These are phyloP conservation scores for Gastrophysa polygoni DNA, from an alignment of 2,888 invertebrate genomes.

Conservation along the genomic window DNA sequence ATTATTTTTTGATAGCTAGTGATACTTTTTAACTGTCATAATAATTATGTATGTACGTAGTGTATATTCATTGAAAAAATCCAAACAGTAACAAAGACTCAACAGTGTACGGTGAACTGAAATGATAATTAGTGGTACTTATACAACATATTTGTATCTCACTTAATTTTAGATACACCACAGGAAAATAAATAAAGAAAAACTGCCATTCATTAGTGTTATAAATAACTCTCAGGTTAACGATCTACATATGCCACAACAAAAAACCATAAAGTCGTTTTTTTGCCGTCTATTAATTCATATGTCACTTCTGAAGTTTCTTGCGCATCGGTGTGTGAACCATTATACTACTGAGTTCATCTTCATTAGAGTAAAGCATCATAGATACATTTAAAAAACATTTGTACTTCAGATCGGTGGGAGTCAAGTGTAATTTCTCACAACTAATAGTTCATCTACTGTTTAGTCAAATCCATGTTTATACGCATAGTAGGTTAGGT, in stretches of 20 bases:
- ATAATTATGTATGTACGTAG: too few relatives aligned
- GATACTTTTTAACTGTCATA: too few relatives aligned
- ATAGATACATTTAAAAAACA: too few relatives aligned
- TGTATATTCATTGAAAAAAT: too few relatives aligned
- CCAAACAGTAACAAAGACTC: too few relatives aligned
- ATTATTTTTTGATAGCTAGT: too few relatives aligned
- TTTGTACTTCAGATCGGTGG: too few relatives aligned
- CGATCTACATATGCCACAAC: conserved; percentile 37
- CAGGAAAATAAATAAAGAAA: conserved; percentile 39
- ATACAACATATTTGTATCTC: conserved; percentile 18
- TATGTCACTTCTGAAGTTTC: conserved; percentile 19
- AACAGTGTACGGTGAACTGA: too few relatives aligned
- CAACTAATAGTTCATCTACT: too few relatives aligned
- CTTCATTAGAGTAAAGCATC: neutral
- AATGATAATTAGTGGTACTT: too few relatives aligned
- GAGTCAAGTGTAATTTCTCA: neutral
- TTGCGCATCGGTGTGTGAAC: conserved; percentile 6
- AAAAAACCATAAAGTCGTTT: conserved; percentile 26
- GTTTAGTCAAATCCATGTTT: too few relatives aligned
- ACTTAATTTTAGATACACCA: conserved; percentile 37
- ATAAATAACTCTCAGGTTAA: conserved; percentile 44
- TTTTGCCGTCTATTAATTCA: conserved; percentile 28
- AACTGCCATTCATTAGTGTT: conserved; percentile 41
- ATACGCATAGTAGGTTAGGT: too few relatives aligned
- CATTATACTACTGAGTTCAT: neutral